These are phyloP conservation scores for Thryonomys swinderianus DNA, from an alignment of 2,113 vertebrate species.

Conservation along the genomic window DNA sequence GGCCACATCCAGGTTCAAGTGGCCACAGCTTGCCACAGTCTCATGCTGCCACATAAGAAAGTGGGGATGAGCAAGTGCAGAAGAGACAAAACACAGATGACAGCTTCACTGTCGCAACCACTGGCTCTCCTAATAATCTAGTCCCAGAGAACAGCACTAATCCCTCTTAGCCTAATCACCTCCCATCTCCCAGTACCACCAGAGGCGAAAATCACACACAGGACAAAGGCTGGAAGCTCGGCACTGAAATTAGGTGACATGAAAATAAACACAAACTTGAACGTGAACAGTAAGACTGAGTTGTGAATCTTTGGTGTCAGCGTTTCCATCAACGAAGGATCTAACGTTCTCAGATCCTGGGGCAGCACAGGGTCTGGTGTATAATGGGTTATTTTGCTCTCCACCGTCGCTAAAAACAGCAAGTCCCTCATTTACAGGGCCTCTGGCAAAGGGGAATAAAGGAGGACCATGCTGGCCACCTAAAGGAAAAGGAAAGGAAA, in stretches of 20 bases:
- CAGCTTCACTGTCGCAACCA: not conserved
- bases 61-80: no score
- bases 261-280: constrained; percentile 11
- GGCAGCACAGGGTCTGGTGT: not conserved
- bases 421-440: not conserved
- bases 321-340: not conserved
- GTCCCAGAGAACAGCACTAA: not conserved
- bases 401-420: not conserved
- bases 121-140: not conserved
- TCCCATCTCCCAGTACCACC: not conserved
- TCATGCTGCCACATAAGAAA: not conserved
- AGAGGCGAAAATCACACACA: no score
- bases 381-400: not conserved
- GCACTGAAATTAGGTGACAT: no score
- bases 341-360: not conserved
- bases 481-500: not conserved
- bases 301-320: not conserved
- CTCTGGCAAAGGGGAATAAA: not conserved
- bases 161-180: not conserved
- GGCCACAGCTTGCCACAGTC: not conserved
- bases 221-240: no score
- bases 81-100: no score
- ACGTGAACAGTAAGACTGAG: not conserved
- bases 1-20: not conserved
- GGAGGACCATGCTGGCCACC: not conserved